phyloP scores from a whole-genome alignment of 2,113 vertebrate genomes.

The Lanius ludovicianus region DNA sequence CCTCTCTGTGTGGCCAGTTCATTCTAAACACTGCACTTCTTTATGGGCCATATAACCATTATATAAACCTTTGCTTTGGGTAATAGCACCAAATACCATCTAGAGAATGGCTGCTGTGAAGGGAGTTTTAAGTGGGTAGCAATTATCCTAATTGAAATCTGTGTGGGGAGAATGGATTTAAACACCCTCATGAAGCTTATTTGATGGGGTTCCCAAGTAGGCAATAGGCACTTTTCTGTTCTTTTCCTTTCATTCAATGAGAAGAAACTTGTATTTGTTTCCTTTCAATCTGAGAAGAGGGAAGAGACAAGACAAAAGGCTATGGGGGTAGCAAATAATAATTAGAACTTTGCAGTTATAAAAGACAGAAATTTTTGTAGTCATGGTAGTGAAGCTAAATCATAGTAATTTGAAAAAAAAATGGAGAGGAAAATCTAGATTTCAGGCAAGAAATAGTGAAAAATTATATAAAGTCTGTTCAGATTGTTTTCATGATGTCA shows the following conservation, averaged over 20 bases:
- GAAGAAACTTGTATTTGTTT: not conserved
- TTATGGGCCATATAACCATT: not conserved
- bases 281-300: not conserved
- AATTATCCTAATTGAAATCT: constrained; percentile 20
- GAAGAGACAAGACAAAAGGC: not conserved
- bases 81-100: not conserved
- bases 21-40: not conserved
- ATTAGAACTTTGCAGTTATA: not conserved
- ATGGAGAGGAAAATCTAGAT: not conserved
- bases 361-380: not conserved
- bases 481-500: constrained; percentile 37
- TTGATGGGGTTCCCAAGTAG: not conserved
- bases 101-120: not conserved
- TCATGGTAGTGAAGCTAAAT: not conserved
- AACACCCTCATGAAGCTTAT: not conserved
- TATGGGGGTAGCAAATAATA: not conserved
- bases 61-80: not conserved
- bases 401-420: not conserved
- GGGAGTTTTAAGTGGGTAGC: not conserved
- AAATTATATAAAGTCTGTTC: not conserved
- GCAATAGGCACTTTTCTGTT: not conserved
- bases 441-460: not conserved
- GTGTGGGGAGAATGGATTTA: not conserved
- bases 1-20: not conserved
- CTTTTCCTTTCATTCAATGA: not conserved